These are phyloP conservation scores for Kryphioiulus occultus DNA, from an alignment of 2,888 invertebrate species.

Conservation along the genomic window DNA sequence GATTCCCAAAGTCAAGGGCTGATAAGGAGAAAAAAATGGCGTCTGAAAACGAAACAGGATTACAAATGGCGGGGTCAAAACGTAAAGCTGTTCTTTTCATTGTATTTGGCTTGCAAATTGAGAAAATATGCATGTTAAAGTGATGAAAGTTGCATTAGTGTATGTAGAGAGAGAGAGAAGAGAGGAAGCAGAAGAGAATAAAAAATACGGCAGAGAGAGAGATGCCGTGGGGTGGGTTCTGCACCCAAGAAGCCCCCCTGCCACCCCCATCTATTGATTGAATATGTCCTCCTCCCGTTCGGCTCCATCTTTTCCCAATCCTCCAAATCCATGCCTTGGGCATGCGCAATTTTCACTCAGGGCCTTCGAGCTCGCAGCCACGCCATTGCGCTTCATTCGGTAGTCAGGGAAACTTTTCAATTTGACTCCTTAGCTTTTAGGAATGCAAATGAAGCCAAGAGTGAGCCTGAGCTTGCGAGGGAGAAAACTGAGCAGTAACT, in stretches of 20 bases:
- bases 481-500: conserved; percentile 4
- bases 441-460: conserved; percentile 46
- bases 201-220: neutral
- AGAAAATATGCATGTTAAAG: neutral
- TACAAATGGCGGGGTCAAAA: neutral
- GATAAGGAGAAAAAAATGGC: neutral
- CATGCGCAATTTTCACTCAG: neutral
- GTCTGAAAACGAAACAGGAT: neutral
- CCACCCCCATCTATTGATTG: neutral
- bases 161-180: neutral
- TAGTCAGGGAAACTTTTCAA: conserved; percentile 48
- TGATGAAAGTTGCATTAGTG: neutral
- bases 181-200: neutral
- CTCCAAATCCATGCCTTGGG: neutral
- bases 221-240: neutral
- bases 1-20: neutral
- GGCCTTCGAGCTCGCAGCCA: neutral
- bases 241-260: neutral
- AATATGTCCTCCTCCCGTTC: neutral
- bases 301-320: neutral
- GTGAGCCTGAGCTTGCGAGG: neutral
- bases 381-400: conserved; percentile 8
- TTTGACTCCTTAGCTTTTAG: conserved; percentile 39
- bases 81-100: neutral
- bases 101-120: neutral